A percentile compares a stretch with the other conserved stretches of the same genome.
phyloP scores from a whole-genome alignment of 2,113 vertebrate species.

The Hyaena hyaena region DNA sequence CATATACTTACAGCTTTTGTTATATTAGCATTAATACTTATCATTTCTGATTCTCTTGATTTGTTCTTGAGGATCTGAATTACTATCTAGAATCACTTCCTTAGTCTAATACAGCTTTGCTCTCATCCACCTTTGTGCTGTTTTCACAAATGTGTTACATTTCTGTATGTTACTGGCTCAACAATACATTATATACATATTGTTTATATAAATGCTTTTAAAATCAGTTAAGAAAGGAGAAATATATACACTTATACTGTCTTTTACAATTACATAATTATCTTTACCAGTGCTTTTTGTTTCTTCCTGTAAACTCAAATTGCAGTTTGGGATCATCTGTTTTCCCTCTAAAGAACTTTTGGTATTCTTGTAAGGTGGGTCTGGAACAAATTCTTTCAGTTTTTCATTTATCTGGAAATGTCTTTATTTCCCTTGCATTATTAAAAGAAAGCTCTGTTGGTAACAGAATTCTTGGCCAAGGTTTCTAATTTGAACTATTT shows the following conservation, averaged over 20 bases:
- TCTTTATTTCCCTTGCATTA: neutral
- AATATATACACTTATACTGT: neutral
- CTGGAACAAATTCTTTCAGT: neutral
- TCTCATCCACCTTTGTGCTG: neutral
- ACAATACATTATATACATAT: neutral
- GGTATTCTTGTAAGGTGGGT: neutral
- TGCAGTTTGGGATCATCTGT: neutral
- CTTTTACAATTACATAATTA: constrained; percentile 46
- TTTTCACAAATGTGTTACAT: neutral
- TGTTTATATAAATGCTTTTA: neutral
- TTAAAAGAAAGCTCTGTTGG: neutral
- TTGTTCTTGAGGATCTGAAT: neutral
- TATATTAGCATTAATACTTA: constrained; percentile 2
- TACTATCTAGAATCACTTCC: constrained; percentile 47
- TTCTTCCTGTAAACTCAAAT: neutral
- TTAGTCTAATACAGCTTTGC: neutral
- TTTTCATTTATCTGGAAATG: neutral
- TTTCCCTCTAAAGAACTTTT: constrained; percentile 23
- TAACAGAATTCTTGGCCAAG: neutral
- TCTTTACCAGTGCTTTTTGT: neutral
- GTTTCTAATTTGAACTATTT: neutral
- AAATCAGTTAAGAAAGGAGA: constrained; percentile 4
- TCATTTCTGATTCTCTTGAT: constrained; percentile 15
- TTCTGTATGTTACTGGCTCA: neutral
- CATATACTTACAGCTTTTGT: neutral